Evolutionary conservation across 1,140 invertebrate genomes (phyloP).

Genomic region (Saxidomus purpurata): DNA sequence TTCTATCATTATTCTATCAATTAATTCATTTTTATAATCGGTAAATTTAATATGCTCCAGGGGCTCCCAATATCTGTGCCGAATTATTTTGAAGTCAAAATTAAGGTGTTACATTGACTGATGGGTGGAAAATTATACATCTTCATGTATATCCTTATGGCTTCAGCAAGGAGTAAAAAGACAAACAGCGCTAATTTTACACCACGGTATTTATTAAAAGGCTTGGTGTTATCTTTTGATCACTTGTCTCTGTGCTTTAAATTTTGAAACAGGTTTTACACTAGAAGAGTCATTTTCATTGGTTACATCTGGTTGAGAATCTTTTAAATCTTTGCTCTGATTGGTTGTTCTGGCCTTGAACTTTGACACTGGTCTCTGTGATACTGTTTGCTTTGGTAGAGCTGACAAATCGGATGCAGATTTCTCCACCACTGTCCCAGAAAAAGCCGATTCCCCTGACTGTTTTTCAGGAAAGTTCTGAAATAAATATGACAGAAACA

Average conservation of each 20-base stretch:
- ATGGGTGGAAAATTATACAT: too few species aligned
- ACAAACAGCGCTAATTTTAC: too few species aligned
- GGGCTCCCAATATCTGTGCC: too few species aligned
- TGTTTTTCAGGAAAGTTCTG: neutral
- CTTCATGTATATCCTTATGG: too few species aligned
- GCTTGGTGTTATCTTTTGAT: neutral
- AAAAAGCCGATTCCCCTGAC: slow-evolving; percentile 38
- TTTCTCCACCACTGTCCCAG: slow-evolving; percentile 33
- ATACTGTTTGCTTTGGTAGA: neutral
- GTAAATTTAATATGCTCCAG: too few species aligned
- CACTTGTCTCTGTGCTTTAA: slow-evolving; percentile 59
- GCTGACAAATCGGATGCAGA: neutral
- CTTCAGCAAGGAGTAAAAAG: too few species aligned
- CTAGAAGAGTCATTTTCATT: neutral
- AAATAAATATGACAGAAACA: slow-evolving; percentile 5
- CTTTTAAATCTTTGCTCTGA: neutral
- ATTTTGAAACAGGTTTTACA: slow-evolving; percentile 48
- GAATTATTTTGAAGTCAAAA: too few species aligned
- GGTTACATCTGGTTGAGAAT: neutral
- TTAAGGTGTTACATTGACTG: too few species aligned
- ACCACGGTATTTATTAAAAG: neutral
- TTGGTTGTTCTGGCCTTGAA: slow-evolving; percentile 19
- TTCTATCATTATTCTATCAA: too few species aligned
- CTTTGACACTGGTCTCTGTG: slow-evolving; percentile 49
- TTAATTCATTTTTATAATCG: too few species aligned